Evolutionary conservation across 92 coral and sea anemone species (phyloP).

Genomic region (Meandrina meandrites): DNA sequence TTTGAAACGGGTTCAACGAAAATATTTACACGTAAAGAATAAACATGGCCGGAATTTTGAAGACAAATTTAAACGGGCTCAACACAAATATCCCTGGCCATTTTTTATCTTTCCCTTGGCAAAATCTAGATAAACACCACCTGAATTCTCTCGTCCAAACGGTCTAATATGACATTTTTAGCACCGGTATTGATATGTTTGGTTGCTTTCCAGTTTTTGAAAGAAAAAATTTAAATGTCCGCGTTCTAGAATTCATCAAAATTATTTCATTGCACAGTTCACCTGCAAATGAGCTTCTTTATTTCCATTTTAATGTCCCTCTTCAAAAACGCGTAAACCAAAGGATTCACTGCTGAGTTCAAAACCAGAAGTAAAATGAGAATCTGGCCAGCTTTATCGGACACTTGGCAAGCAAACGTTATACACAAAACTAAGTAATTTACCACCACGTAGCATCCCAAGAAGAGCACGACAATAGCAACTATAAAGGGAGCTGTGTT

Average conservation of each 20-base stretch:
- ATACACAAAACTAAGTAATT: background rate
- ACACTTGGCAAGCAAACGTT: background rate
- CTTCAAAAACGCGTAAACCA: constrained; percentile 34
- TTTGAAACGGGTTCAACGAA: too few species aligned
- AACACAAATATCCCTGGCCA: too few species aligned
- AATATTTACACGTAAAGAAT: too few species aligned
- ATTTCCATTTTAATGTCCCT: constrained; percentile 2
- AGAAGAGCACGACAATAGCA: constrained; percentile 18
- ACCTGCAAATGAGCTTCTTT: background rate
- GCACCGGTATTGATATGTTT: background rate
- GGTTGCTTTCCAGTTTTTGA: background rate
- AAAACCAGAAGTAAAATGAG: background rate
- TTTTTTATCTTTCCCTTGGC: too few species aligned
- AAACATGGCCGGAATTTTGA: too few species aligned
- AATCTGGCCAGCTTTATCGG: background rate
- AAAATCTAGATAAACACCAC: too few species aligned
- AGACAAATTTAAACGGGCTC: too few species aligned
- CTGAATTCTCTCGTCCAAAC: too few species aligned
- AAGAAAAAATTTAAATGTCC: background rate
- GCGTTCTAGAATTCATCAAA: background rate
- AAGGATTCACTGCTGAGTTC: constrained; percentile 27
- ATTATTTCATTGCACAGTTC: too few species aligned
- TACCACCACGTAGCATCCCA: background rate
- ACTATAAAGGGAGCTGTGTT: background rate
- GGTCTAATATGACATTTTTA: too few species aligned